Base-by-base conservation (phyloP, 2,113 vertebrate species). In the Oenanthe oenanthe region DNA sequence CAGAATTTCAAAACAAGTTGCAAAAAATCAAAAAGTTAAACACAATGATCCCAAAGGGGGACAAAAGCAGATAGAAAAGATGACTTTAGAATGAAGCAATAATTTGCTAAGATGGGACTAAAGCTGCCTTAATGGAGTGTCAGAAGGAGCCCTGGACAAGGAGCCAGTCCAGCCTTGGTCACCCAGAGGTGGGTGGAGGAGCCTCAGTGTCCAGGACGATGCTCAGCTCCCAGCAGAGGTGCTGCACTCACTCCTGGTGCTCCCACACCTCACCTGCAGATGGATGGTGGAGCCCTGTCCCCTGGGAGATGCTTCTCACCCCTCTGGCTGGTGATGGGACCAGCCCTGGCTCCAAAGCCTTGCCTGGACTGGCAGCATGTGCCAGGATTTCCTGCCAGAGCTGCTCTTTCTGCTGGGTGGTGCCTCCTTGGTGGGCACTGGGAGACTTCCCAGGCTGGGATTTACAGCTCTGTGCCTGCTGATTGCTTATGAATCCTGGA, bases 141-240 rank as follows among this genome's bases (percentile, higher is more conserved):
- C 34, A 70, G 63, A 76, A 76, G 34, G n/a, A 45, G 16, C 11
- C n/a, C 3, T 65, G 90, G 19, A 22, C 29, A 58, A 58, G 17
- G 5, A 62, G 6, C 29, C 0, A 0, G 10, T 34, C 16, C 42
- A 54, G n/a, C 43, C 47, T 29, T 4, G 4, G 34, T 40, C 17
- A 42, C n/a, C 18, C 14, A 18, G 43, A 4, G 12, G 8, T 10
- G 84, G 36, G 17, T 29, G 43, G 43, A 28, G 43, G 40, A 36
- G 10, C 28, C 17, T 72, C 43, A 7, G 19, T 42, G 53, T 26
- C 21, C 45, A 6, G 13, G 15, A 10, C 0, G 7, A 26, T 17
- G 54, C 28, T 21, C 61, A 51, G 12, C 2, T 62, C 48, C 50
- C 62, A 6, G 53, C 0, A 82, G 90, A 31, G n/a, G 21, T n/a